A percentile compares a stretch with the other conserved stretches of the same genome.
Conservation (phyloP, 2,797 vertebrate species). For the Microchirus variegatus region DNA sequence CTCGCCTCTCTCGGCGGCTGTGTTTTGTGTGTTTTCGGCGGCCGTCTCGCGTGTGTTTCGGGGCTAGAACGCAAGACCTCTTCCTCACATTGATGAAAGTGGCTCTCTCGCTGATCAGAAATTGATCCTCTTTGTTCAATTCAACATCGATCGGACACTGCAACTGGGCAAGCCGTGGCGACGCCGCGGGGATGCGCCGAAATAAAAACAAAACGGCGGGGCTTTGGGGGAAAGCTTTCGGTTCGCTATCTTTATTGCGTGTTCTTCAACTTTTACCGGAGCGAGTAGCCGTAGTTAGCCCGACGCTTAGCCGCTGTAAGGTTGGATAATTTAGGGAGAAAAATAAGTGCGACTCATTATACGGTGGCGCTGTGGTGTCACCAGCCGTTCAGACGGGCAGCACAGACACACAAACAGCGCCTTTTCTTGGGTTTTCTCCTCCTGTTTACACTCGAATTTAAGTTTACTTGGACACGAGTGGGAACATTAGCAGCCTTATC, state of each 20-base stretch:
- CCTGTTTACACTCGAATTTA: conserved; percentile 50
- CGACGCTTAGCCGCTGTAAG: conserved; percentile 77
- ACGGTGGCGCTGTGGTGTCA: conserved; percentile 82
- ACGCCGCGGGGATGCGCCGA: conserved; percentile 74
- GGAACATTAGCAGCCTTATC: conserved; percentile 61
- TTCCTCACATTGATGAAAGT: conserved; percentile 88
- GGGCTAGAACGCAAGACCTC: conserved; percentile 74
- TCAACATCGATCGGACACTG: conserved; percentile 91
- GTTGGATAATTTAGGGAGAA: conserved; percentile 71
- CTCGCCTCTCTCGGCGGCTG: conserved; percentile 46
- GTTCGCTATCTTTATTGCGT: conserved; percentile 65
- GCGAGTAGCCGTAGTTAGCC: conserved; percentile 78
- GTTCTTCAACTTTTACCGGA: conserved; percentile 78
- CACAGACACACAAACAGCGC: conserved; percentile 50
- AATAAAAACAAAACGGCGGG: conserved; percentile 52
- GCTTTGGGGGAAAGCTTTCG: conserved; percentile 42
- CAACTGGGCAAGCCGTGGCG: conserved; percentile 80
- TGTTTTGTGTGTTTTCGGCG: conserved; percentile 45
- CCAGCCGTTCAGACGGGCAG: conserved; percentile 51
- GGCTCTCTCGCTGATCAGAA: conserved; percentile 88
- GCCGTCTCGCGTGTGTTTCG: conserved; percentile 66
- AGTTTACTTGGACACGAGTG: conserved; percentile 54
- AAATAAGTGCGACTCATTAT: conserved; percentile 77
- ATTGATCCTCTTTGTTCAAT: conserved; percentile 99
- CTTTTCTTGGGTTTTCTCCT: conserved; percentile 32